Conservation (phyloP, 2,113 vertebrate genomes). For the Trematocara nigrifrons region DNA sequence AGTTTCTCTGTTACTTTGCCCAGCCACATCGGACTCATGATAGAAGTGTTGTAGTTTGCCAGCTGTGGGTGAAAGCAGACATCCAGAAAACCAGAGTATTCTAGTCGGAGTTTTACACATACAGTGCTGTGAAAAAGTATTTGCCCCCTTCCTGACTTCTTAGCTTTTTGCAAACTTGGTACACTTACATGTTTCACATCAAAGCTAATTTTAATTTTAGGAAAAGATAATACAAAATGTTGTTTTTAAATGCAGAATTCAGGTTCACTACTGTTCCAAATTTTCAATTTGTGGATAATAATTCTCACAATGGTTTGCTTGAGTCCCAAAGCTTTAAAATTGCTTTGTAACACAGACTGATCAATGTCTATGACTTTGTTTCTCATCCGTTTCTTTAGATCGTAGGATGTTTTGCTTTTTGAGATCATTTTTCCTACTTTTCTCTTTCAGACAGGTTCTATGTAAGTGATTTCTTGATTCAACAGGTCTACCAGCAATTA, state of each 20-base stretch:
- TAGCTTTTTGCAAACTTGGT: not conserved
- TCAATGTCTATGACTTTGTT: accelerated
- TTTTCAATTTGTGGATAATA: not conserved
- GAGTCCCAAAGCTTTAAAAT: not conserved
- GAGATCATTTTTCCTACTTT: not conserved
- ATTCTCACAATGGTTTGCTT: not conserved
- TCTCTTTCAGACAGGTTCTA: not conserved
- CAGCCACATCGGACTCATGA: conserved; percentile 59
- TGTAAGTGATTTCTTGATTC: not conserved
- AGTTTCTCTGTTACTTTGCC: conserved; percentile 43
- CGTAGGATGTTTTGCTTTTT: not conserved
- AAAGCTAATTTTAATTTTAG: not conserved
- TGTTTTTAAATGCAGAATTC: not conserved
- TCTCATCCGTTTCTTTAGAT: not conserved
- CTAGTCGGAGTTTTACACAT: not conserved
- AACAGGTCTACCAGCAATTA: accelerated
- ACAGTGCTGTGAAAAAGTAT: not conserved
- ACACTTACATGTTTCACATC: not conserved
- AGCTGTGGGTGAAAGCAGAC: conserved; percentile 22
- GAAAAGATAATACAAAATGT: not conserved
- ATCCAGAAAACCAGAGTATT: not conserved
- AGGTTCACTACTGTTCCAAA: not conserved
- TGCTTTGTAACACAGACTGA: not conserved
- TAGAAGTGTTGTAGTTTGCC: not conserved
- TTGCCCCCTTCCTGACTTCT: accelerated